Base-by-base conservation (phyloP, 2,888 invertebrate genomes). In the Eutolmus rufibarbis region DNA sequence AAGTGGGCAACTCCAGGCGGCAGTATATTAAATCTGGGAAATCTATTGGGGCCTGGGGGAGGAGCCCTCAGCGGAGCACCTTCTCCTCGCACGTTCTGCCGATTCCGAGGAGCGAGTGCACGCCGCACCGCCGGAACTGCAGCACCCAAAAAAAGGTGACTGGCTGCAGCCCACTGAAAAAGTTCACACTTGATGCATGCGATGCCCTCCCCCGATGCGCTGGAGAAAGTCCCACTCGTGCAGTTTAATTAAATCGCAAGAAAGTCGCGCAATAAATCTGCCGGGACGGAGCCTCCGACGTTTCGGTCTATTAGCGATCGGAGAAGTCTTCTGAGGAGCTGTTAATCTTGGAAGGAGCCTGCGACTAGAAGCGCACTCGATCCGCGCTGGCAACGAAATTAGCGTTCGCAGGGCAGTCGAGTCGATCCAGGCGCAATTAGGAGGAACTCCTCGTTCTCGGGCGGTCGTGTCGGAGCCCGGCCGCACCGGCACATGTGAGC, bases 231-330 rank as follows among this genome's bases (percentile, higher is more conserved):
- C 31, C 43, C 85, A 46, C 74, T 74, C 74, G 40, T 74, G 31
- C 46, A 34, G 23, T 85, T 85, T 85, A 85, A 85, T 85, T 85
- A 85, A 85, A 85, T 85, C 57, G 74, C 85, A 85, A 74, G 85
- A 85, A 85, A 85, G 74, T 85, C 85, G 85, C 46, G 74, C 74
- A 31, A 85, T 85, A 85, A 85, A 85, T 85, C 74, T 85, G 40
- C 74, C 40, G 12, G 84, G 84, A 84, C 28, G 66, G 74, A 16
- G 40, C 84, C 43, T 74, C 46, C 74, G 85, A 85, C 85, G 74
- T 34, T 57, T 74, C 51, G 74, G 85, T 85, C 85, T 85, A 85
- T 85, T 85, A 85, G 74, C 34, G 85, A 46, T 74, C 43, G n/a
- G 46, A 16, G 14, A 74, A 85, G 46, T 74, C 85, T 74, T 74